Base-by-base conservation (phyloP, 2,888 invertebrate species). In the Mellilla xanthometata region DNA sequence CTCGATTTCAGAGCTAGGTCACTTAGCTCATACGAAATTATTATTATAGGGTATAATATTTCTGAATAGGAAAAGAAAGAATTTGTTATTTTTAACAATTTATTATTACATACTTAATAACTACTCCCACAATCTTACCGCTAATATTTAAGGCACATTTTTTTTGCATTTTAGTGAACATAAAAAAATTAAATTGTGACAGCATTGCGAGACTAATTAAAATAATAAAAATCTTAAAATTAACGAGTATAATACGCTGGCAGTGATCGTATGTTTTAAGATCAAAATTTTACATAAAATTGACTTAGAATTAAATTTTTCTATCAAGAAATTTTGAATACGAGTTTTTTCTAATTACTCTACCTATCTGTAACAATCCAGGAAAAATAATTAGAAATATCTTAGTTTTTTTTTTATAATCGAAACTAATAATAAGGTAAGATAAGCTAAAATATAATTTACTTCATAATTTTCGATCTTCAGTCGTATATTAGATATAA, bases 221-320 rank as follows among this genome's bases (percentile, higher is more conserved):
- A 41, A 32, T 9, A 40, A 28, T 35, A 33, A 50, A 40, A 39
- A 50, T 52, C 56, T 51, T 50, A 56, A 41, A 31, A 12, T 52
- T 62, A 68, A 48, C 52, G 64, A 68, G 64, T 71, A 72, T 62
- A 65, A 52, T n/a, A n/a, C 56, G 68, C 72, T 76, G 78, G 81
- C 82, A 81, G 80, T 76, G 76, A 65, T 60, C 58, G 60, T 57
- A 65, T 1, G 40, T 36, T 30, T 10, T 3, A 28, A 42, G 43
- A 41, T 38, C 28, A 54, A 49, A 45, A 30, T 39, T 44, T 51
- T 26, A 46, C 35, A 40, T 2, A 35, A 12, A 31, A 24, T 68
- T 75, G 75, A 75, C 75, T 73, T 72, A 72, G 73, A 70, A 54
- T 63, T 60, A 28, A 19, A 39, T 36, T 50, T 44, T 36, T 23